phyloP scores from a whole-genome alignment of 2,113 vertebrate species.

The Ceratotherium simum region DNA sequence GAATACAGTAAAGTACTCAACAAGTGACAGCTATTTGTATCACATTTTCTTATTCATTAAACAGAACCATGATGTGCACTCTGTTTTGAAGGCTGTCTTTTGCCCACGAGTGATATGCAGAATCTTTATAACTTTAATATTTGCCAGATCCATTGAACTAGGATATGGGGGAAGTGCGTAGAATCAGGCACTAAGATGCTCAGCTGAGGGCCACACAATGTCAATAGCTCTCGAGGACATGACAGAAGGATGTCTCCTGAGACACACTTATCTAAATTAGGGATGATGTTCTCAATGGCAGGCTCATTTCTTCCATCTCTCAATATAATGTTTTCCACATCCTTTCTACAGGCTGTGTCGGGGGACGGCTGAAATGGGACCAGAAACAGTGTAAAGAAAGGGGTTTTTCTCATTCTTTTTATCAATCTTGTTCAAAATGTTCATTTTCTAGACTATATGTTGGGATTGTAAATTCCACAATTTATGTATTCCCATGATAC shows the following conservation, averaged over 20 bases:
- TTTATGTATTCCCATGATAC: not conserved
- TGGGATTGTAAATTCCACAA: not conserved
- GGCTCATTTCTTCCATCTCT: not conserved
- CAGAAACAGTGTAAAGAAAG: not conserved
- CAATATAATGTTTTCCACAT: not conserved
- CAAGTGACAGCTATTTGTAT: not conserved
- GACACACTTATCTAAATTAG: not conserved
- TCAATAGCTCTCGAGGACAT: not conserved
- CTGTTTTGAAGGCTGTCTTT: not conserved
- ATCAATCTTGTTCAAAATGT: not conserved
- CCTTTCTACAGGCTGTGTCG: not conserved
- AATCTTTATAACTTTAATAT: not conserved
- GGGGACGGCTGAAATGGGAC: not conserved
- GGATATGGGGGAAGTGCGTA: not conserved
- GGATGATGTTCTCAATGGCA: not conserved
- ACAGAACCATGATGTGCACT: accelerated
- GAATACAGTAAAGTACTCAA: not conserved
- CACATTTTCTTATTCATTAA: not conserved
- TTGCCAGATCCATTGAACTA: not conserved
- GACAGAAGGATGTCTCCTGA: not conserved
- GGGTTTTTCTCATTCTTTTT: not conserved
- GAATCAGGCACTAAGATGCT: not conserved
- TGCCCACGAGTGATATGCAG: not conserved
- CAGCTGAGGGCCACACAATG: not conserved
- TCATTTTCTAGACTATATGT: not conserved